These are phyloP conservation scores for Pachypeltis micranthus DNA, from an alignment of 1,140 invertebrate genomes.

Conservation along the genomic window DNA sequence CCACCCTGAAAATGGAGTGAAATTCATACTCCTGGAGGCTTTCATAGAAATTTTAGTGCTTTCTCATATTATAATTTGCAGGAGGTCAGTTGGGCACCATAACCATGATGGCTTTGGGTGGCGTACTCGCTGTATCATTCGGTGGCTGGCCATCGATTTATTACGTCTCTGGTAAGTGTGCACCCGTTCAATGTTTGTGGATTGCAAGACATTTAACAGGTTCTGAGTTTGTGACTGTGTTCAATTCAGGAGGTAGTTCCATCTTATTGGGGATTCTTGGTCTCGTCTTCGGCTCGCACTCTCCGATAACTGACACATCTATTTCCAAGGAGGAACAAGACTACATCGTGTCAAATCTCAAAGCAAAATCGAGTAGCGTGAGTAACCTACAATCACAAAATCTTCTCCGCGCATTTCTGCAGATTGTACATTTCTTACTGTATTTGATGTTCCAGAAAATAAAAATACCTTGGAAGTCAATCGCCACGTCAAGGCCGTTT, in stretches of 20 bases:
- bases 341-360: background rate
- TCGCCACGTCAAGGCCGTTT: constrained; percentile 35
- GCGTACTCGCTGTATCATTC: background rate
- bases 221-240: too few species aligned
- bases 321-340: constrained; percentile 48
- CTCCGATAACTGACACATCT: constrained; percentile 44
- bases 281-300: constrained; percentile 48
- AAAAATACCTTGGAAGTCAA: constrained; percentile 26
- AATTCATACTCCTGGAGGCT: too few species aligned
- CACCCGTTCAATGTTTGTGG: too few species aligned
- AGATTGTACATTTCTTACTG: too few species aligned
- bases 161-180: constrained; percentile 10
- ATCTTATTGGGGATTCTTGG: constrained; percentile 52
- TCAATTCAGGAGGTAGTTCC: constrained; percentile 41
- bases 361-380: too few species aligned
- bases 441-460: too few species aligned
- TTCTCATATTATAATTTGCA: too few species aligned
- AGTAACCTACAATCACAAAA: too few species aligned
- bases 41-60: too few species aligned
- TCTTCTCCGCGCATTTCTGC: too few species aligned
- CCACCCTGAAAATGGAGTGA: too few species aligned
- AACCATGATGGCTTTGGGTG: background rate
- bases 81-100: constrained; percentile 20
- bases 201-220: too few species aligned
- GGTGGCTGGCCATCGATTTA: constrained; percentile 12